phyloP scores from a whole-genome alignment of 2,888 invertebrate genomes.

The Nycteola revayana region DNA sequence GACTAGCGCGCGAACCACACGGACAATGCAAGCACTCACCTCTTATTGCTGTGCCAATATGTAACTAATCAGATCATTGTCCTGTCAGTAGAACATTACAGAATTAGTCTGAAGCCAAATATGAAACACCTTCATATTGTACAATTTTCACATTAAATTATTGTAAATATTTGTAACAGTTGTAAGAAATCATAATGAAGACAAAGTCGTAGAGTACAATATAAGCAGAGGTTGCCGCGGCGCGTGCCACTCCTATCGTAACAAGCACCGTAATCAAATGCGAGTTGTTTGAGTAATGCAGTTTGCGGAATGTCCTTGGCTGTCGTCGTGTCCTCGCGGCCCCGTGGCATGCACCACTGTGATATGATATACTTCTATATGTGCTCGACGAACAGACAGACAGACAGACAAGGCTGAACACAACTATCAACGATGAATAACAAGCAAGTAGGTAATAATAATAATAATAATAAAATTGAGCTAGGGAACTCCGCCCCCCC shows the following conservation, averaged over 20 bases:
- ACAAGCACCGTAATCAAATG: conserved; percentile 67
- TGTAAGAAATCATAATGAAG: too few relatives aligned
- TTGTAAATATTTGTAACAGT: too few relatives aligned
- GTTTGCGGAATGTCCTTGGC: conserved; percentile 32
- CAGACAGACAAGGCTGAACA: conserved; percentile 35
- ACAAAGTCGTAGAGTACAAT: too few relatives aligned
- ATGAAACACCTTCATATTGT: too few relatives aligned
- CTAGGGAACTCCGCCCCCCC: conserved; percentile 60
- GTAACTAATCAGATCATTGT: too few relatives aligned
- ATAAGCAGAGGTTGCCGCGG: conserved; percentile 4
- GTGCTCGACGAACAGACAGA: conserved; percentile 28
- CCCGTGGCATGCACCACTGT: conserved; percentile 19
- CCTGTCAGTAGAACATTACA: too few relatives aligned
- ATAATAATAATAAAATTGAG: conserved; percentile 71
- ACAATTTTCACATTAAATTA: too few relatives aligned
- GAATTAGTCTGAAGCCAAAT: too few relatives aligned
- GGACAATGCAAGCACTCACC: too few relatives aligned
- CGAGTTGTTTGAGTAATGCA: conserved; percentile 58
- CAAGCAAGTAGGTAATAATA: conserved; percentile 67
- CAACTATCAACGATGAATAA: conserved; percentile 58
- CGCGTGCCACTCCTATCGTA: conserved; percentile 28
- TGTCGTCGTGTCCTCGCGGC: conserved; percentile 22
- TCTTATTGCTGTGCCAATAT: too few relatives aligned
- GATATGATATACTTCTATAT: conserved; percentile 35
- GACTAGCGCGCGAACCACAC: too few relatives aligned